Evolutionary conservation across 2,113 vertebrate genomes (phyloP), one percentile per base, ranked within the genome.

Genomic region (Nothocercus nigrocapillus): DNA sequence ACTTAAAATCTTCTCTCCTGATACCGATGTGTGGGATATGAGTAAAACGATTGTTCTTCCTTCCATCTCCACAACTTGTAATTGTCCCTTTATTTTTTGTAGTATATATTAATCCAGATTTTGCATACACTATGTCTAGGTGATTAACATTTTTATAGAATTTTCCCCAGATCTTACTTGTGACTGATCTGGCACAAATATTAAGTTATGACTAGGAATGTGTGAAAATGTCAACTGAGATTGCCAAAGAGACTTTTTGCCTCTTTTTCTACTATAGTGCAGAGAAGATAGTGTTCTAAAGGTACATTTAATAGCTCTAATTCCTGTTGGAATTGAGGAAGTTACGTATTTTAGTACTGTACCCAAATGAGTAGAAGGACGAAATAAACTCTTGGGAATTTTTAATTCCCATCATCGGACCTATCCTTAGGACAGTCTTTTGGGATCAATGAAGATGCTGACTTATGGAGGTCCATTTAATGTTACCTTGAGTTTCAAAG

Each of bases 1-100:
- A 36, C 36, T 36, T 36, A 36, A 36, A 36, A 11, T 27, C 11
- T 9, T 76, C 54, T 81, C 69, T 69, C 45, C 66, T n/a, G 10
- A 1, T 2, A 18, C 7, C 14, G 1, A 28, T n/a, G 0, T 0
- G 2, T 62, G 49, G 59, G 40, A 70, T 72, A 42, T 12, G 69
- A 63, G 42, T 78, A 54, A 67, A 61, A 45, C 14, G 69, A 30
- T 38, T 83, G 30, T 6, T 81, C 69, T 70, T 81, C 66, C 7
- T n/a, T 82, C 18, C n/a, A 13, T 45, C 68, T 86, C 32, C 4
- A 25, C 28, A 25, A 4, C 27, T 85, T 56, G 5, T 72, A 79
- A 59, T 21, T 75, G 79, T 10, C 16, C 49, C 64, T 67, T 13
- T 70, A 20, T 42, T 88, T 54, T 80, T 54, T 53, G 47, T 58